Conservation (phyloP, 2,797 vertebrate genomes). For the Cyclopterus lumpus region DNA sequence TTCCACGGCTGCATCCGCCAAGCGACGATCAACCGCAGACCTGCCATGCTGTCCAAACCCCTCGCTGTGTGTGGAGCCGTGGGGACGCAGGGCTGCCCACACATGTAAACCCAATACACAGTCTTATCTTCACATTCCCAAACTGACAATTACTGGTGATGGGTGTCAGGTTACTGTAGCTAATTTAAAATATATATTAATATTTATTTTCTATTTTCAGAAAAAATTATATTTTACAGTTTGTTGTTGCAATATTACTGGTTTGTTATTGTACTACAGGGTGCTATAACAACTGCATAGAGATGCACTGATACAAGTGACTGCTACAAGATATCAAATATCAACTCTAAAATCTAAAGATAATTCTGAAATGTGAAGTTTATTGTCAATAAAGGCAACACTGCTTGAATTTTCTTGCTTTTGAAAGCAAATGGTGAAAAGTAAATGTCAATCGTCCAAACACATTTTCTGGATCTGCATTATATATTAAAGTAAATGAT, state of each 20-base stretch:
- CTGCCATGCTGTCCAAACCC: slow-evolving; percentile 64
- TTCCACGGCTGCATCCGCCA: slow-evolving; percentile 90
- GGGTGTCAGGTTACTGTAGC: slow-evolving; percentile 73
- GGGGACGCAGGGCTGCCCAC: slow-evolving; percentile 87
- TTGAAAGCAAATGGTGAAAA: background rate
- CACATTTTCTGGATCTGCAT: background rate
- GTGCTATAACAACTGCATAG: slow-evolving; percentile 29
- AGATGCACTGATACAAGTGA: slow-evolving; percentile 51
- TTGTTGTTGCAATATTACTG: slow-evolving; percentile 28
- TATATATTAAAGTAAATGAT: background rate
- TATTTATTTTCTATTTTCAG: slow-evolving; percentile 82
- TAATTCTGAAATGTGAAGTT: slow-evolving; percentile 5
- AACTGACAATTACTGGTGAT: slow-evolving; percentile 75
- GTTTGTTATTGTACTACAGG: slow-evolving; percentile 44
- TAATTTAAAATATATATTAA: slow-evolving; percentile 80
- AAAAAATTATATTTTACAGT: slow-evolving; percentile 68
- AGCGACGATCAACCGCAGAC: slow-evolving; percentile 78
- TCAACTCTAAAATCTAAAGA: background rate
- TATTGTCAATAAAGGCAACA: slow-evolving; percentile 46
- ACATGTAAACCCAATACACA: slow-evolving; percentile 68
- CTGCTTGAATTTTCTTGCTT: background rate
- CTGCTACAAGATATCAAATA: background rate
- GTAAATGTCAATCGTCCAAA: background rate
- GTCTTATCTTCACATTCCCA: slow-evolving; percentile 52
- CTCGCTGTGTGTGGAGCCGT: slow-evolving; percentile 82